These are phyloP conservation scores for Eucidaris tribuloides DNA, from an alignment of 35 echinoderm and acorn worm species.

Conservation along the genomic window DNA sequence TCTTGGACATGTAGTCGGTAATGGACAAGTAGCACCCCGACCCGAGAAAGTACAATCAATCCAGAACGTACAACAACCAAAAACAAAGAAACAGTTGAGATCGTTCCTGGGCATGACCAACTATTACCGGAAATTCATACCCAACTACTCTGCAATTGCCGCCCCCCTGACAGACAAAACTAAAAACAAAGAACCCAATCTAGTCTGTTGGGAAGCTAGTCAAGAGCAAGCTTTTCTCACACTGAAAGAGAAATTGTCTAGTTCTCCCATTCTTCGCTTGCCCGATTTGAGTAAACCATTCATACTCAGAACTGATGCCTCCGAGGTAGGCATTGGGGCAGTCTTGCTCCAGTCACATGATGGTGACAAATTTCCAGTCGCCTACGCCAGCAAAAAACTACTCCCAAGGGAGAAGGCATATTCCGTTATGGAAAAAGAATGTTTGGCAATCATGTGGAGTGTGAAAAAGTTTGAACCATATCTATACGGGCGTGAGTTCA, in stretches of 20 bases:
- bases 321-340: slow-evolving; percentile 45
- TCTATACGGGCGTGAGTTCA: no score
- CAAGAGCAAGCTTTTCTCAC: slow-evolving; percentile 52
- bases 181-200: slow-evolving; percentile 56
- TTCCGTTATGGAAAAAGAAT: slow-evolving; percentile 38
- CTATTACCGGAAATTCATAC: slow-evolving; percentile 51
- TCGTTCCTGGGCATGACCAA: slow-evolving; percentile 36
- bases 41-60: slow-evolving; percentile 51
- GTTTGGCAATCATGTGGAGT: no score
- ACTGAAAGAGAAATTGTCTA: slow-evolving; percentile 26
- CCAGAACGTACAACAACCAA: slow-evolving; percentile 23
- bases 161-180: slow-evolving; percentile 57
- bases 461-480: no score
- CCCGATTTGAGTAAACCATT: slow-evolving; percentile 38
- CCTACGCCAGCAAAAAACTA: slow-evolving; percentile 41
- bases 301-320: slow-evolving; percentile 55
- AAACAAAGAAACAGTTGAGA: slow-evolving; percentile 34
- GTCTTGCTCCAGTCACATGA: slow-evolving; percentile 48
- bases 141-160: slow-evolving; percentile 51
- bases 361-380: slow-evolving; percentile 37
- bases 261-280: slow-evolving; percentile 32
- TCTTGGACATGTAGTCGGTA: slow-evolving; percentile 49
- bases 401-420: slow-evolving; percentile 41
- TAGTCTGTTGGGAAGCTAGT: slow-evolving; percentile 4
- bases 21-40: not conserved